Evolutionary conservation across 2,797 vertebrate genomes (phyloP).

Genomic region (Spea hammondii): DNA sequence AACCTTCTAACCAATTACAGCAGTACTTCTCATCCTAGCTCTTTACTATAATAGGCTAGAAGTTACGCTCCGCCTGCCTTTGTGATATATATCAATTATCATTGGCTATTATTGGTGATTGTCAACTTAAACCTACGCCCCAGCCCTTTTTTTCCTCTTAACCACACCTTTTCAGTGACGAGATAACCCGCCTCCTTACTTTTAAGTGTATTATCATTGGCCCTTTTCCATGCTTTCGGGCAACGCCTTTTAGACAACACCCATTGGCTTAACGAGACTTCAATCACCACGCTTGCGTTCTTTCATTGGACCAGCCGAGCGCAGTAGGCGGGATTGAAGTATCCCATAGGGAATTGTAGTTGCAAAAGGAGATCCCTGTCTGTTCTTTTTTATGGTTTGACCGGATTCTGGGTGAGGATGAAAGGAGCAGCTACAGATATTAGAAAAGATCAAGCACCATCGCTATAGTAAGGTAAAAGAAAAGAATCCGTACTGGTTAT

Average conservation of each 20-base stretch:
- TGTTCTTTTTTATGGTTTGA: conserved; percentile 37
- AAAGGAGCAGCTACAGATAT: neutral
- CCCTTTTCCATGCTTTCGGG: neutral
- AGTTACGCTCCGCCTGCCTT: neutral
- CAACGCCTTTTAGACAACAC: conserved; percentile 5
- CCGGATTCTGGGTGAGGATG: conserved; percentile 25
- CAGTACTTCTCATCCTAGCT: neutral
- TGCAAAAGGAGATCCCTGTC: conserved; percentile 30
- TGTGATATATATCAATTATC: neutral
- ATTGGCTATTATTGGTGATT: conserved; percentile 1
- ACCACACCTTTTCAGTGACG: conserved; percentile 25
- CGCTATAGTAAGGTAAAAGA: conserved; percentile 27
- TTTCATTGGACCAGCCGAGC: conserved; percentile 1
- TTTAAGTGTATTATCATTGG: conserved; percentile 6
- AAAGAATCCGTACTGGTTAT: too few relatives aligned
- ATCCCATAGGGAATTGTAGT: conserved; percentile 39
- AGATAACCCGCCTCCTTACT: neutral
- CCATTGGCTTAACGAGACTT: neutral
- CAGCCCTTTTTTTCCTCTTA: neutral
- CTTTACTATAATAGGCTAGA: neutral
- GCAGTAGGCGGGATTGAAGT: conserved; percentile 12
- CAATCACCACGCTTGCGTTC: neutral
- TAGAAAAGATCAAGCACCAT: neutral
- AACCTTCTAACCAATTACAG: conserved; percentile 5
- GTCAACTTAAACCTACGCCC: neutral